Evolutionary conservation across 2,888 invertebrate species (phyloP), one percentile per base, ranked within the genome.

Genomic region (Leucania comma): DNA sequence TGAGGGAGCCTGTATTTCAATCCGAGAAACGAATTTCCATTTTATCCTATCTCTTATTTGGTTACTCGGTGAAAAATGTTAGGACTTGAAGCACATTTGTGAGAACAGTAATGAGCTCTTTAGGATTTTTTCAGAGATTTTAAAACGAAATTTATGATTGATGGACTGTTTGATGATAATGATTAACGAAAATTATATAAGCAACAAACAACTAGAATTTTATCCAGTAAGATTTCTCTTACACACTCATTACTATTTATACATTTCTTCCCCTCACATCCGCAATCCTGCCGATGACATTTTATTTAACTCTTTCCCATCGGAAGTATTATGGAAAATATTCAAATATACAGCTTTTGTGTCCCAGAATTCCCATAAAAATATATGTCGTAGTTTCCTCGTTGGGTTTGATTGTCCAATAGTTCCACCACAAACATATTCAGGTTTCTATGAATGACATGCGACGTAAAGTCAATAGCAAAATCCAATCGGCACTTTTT

Each of bases 1-100:
- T 80, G 71, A 68, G 75, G 78, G 68, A 71, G 75, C 79, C 83
- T 72, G 70, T 79, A 81, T 83, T 87, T 83, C 78, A 73, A 75
- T 83, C 58, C 64, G 63, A 63, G 64, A 72, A 75, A 75, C 72
- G 71, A 76, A 82, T 73, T 77, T 73, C 51, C 62, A 75, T 73
- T 81, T 76, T 78, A 75, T 79, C 26, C 14, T 24, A 48, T 59
- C 59, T 61, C 58, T 61, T 82, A 62, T 66, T 75, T 70, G 42
- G 51, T 68, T 51, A 64, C 48, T 5, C 2, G 0, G 29, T 71
- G 50, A 71, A 68, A 75, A 64, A 26, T 54, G 10, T 54, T 51
- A 10, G 8, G 26, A 32, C 42, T 53, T 46, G 24, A 65, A 50
- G 22, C 26, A 29, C 9, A 62, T 58, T 53, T 1, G 46, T 24